Evolutionary conservation across 1,140 invertebrate species (phyloP), one percentile per base, ranked within the genome.

Genomic region (Pogonus chalceus): DNA sequence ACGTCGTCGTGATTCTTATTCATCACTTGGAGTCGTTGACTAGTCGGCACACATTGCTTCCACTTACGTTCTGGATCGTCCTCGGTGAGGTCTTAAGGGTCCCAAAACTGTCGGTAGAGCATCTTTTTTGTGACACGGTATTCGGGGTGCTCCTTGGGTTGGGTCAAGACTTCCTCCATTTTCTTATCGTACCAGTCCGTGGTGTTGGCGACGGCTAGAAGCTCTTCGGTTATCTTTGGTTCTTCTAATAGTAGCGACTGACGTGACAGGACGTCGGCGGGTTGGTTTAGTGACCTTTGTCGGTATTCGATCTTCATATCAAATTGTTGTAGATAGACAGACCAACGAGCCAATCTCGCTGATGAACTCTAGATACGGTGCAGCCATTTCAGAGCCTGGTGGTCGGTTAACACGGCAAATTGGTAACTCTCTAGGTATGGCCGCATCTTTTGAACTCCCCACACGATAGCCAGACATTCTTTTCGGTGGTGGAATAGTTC

Each of bases 321-420:
- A 37, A 49, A 54, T 55, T 56, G 54, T 62, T 76, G 73, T 2
- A 79, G 52, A 23, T 51, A 76, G 26, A 60, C 35, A 1, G 51
- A 24, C 52, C 54, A 72, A 20, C 50, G 55, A 18, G 49, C 57
- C 26, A 66, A 35, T 54, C 60, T 21, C 23, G 56, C 58, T 26
- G 52, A 20, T 49, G 59, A 51, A 56, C 53, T 39, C 22, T 55
- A 47, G 12, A 64, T 20, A 9, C 49, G 58, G 1, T 56, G 12
- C 12, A 64, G 46, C 58, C 54, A 59, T 23, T 26, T 60, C 2
- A 75, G 52, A 2, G 65, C 53, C 9, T 63, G 57, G 31, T 75
- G 72, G 46, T 76, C 72, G 1, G 70, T 74, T 3, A 65, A 23
- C 0, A 73, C 61, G 1, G 35, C 63, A 43, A 76, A 73, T 9